These are phyloP conservation scores for Neoniphon sammara DNA, from an alignment of 2,797 vertebrate genomes.

Conservation along the genomic window DNA sequence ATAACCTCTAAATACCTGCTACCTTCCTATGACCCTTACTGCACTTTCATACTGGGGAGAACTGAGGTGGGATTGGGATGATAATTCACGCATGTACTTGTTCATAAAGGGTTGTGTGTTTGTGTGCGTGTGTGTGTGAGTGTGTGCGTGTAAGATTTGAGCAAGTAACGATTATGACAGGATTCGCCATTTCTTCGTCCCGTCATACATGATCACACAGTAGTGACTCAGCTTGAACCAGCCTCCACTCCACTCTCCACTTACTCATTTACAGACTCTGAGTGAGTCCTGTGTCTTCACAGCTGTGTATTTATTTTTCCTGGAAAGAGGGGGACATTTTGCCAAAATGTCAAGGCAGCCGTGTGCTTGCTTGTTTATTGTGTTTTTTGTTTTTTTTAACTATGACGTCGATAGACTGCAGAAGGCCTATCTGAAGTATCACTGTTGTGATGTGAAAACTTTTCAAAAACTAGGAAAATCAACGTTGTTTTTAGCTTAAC, in stretches of 20 bases:
- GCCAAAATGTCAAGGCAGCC: conserved; percentile 38
- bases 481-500: too few relatives aligned
- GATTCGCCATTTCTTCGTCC: not conserved
- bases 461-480: too few relatives aligned
- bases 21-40: not conserved
- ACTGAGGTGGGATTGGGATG: not conserved
- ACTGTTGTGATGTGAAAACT: too few relatives aligned
- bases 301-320: conserved; percentile 18
- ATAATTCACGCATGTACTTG: not conserved
- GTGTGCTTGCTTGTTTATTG: not conserved
- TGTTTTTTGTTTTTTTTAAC: not conserved
- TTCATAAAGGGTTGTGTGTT: not conserved
- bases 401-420: not conserved
- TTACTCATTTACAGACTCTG: not conserved
- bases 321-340: conserved; percentile 19
- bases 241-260: conserved; percentile 8
- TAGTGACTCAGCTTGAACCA: conserved; percentile 1
- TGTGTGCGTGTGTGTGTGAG: not conserved
- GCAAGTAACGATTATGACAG: not conserved
- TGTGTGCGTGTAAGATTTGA: not conserved
- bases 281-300: not conserved
- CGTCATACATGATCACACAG: not conserved
- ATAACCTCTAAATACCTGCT: not conserved
- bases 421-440: not conserved
- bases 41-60: not conserved